These are phyloP conservation scores for Itoplectis maculator DNA, from an alignment of 2,888 invertebrate species.

Conservation along the genomic window DNA sequence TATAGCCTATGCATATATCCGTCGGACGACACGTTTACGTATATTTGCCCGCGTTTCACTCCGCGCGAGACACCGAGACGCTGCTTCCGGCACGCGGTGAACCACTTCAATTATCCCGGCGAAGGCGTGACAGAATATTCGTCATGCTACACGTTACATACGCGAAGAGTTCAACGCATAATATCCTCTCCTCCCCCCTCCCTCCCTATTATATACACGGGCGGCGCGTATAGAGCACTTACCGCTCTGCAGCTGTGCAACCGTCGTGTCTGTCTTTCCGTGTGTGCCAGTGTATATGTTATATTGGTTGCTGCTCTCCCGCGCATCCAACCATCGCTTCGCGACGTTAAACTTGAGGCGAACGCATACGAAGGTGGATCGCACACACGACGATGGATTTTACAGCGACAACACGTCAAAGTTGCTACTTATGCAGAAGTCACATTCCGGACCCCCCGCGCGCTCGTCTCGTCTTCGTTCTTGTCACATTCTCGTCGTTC, in stretches of 20 bases:
- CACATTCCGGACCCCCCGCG: constrained; percentile 5
- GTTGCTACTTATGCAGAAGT: constrained; percentile 55
- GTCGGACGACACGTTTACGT: background rate
- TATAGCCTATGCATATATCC: background rate
- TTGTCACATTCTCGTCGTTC: constrained; percentile 27
- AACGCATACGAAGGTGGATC: constrained; percentile 44
- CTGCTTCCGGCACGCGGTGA: constrained; percentile 58
- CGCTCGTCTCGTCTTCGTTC: constrained; percentile 9
- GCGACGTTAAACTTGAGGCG: constrained; percentile 38
- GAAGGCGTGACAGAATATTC: constrained; percentile 66
- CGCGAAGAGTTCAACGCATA: constrained; percentile 20
- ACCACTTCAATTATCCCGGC: constrained; percentile 68
- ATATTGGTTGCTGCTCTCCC: constrained; percentile 13
- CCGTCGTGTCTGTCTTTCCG: background rate
- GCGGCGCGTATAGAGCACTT: background rate
- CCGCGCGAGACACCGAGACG: background rate
- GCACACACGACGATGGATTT: background rate
- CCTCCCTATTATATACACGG: background rate
- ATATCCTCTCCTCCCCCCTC: background rate
- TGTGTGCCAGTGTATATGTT: constrained; percentile 1
- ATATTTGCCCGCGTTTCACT: background rate
- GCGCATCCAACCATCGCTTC: background rate
- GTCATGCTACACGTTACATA: constrained; percentile 47
- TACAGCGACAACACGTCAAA: constrained; percentile 46
- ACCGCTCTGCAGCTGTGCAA: background rate